Conservation (phyloP, 2,797 vertebrate genomes). For the Luscinia megarhynchos region DNA sequence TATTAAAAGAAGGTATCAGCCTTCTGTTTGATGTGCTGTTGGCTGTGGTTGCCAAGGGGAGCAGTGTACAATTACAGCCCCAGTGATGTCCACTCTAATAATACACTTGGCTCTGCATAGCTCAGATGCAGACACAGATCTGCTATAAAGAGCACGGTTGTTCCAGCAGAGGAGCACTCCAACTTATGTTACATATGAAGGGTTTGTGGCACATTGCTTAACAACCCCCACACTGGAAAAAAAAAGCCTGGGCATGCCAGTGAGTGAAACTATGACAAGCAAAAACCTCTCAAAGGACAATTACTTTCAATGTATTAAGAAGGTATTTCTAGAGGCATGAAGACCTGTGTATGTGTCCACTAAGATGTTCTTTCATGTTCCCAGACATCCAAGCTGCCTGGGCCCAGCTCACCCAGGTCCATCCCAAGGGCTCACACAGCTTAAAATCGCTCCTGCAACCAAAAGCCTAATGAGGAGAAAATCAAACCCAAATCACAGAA, state of each 20-base stretch:
- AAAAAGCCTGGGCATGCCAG: not conserved
- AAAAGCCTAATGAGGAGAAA: not conserved
- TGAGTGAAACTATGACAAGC: not conserved
- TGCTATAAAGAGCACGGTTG: constrained; percentile 79
- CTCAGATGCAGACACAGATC: constrained; percentile 78
- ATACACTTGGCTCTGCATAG: constrained; percentile 81
- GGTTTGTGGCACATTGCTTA: constrained; percentile 32
- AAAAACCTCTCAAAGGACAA: not conserved
- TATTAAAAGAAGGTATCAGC: constrained; percentile 74
- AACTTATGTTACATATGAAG: constrained; percentile 73
- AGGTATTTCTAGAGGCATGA: not conserved
- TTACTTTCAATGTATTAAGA: not conserved
- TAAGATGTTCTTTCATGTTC: not conserved
- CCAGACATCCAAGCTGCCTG: not conserved
- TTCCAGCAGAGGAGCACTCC: constrained; percentile 72
- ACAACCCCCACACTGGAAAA: not conserved
- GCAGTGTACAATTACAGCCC: constrained; percentile 78
- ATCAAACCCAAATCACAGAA: not conserved
- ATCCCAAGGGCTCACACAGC: not conserved
- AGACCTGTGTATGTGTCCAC: not conserved
- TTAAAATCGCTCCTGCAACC: fast-evolving
- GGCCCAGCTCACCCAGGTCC: not conserved
- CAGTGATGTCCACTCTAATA: constrained; percentile 82
- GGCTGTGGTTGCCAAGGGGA: constrained; percentile 76
- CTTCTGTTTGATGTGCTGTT: constrained; percentile 83